Conservation (phyloP, 2,888 invertebrate genomes). For the Meta bourneti region DNA sequence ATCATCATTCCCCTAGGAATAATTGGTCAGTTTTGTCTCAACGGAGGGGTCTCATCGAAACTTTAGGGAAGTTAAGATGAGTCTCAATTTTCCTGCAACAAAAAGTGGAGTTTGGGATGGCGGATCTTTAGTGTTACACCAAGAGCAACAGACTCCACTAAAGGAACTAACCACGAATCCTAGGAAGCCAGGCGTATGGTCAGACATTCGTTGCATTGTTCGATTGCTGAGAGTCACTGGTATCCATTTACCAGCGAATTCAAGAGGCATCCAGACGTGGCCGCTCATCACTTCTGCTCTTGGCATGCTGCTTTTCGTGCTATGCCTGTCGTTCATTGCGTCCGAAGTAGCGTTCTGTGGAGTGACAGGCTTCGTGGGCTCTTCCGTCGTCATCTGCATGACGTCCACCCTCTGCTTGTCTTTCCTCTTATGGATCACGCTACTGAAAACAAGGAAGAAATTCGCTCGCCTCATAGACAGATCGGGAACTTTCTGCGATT, state of each 20-base stretch:
- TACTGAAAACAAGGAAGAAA: conserved; percentile 26
- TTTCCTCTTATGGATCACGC: conserved; percentile 28
- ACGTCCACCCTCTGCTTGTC: conserved; percentile 35
- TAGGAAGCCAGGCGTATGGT: background rate
- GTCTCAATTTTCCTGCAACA: background rate
- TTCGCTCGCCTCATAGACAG: conserved; percentile 25
- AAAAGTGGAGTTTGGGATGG: background rate
- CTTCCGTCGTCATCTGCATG: conserved; percentile 53
- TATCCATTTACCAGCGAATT: conserved; percentile 1
- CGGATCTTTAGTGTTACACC: background rate
- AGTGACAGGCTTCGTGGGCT: conserved; percentile 36
- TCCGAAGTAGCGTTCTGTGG: conserved; percentile 59
- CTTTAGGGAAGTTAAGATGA: background rate
- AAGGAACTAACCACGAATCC: background rate
- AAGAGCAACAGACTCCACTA: background rate
- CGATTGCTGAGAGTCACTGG: conserved; percentile 32
- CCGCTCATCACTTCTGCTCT: background rate
- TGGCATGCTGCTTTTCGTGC: background rate
- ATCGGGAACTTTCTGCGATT: conserved; percentile 8
- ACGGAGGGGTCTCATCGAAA: background rate
- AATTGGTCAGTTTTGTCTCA: background rate
- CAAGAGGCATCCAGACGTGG: background rate
- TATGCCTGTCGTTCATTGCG: conserved; percentile 32
- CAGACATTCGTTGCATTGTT: background rate
- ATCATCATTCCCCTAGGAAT: background rate